Conservation (phyloP, 2,113 vertebrate species). For the Leiothrix lutea region DNA sequence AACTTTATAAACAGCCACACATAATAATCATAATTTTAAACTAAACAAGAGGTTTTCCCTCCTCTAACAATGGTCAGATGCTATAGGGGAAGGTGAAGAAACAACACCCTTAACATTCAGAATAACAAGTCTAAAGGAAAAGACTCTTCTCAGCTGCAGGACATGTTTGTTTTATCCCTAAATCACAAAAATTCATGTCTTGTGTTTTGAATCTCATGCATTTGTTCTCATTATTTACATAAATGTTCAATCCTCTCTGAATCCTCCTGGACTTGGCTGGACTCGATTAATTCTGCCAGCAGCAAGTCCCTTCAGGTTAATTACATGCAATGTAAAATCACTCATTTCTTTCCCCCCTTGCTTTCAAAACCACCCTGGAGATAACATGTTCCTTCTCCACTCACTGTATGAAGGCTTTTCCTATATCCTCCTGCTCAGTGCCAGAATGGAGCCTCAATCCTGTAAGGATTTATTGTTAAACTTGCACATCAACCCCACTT, state of each 20-base stretch:
- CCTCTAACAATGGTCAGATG: neutral
- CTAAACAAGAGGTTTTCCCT: neutral
- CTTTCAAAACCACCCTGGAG: neutral
- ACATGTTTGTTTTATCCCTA: neutral
- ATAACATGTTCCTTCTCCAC: neutral
- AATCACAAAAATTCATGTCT: neutral
- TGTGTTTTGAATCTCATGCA: neutral
- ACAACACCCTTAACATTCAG: neutral
- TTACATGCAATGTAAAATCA: neutral
- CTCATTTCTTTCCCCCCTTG: neutral
- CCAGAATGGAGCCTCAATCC: neutral
- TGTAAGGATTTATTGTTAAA: neutral
- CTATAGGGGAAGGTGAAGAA: neutral
- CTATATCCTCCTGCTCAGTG: neutral
- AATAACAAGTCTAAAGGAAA: neutral
- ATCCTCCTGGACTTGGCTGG: neutral
- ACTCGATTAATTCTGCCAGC: neutral
- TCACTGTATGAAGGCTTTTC: neutral
- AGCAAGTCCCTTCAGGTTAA: neutral
- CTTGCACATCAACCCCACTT: neutral
- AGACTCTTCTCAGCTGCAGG: neutral
- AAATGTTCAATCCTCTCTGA: neutral
- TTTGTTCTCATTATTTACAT: neutral
- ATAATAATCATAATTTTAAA: neutral
- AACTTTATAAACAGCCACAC: neutral